phyloP scores from a whole-genome alignment of 2,888 invertebrate genomes.

The Cerceris rybyensis region DNA sequence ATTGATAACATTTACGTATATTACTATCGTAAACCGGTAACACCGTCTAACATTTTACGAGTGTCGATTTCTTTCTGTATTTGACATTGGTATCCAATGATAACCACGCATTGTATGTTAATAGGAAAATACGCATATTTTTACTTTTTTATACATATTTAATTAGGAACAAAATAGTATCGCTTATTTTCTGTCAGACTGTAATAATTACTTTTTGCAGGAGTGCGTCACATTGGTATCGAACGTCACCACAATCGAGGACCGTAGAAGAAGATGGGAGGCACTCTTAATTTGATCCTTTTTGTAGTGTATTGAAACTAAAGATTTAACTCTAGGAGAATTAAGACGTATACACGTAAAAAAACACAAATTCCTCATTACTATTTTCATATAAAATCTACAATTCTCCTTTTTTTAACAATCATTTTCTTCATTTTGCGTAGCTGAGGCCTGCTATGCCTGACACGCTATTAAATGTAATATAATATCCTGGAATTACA shows the following conservation, averaged over 20 bases:
- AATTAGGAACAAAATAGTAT: conserved; percentile 27
- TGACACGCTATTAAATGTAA: conserved; percentile 60
- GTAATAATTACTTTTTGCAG: conserved; percentile 77
- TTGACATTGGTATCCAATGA: no score
- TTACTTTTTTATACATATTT: no score
- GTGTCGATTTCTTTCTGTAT: no score
- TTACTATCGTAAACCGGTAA: no score
- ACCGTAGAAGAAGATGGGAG: conserved; percentile 74
- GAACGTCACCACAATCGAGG: conserved; percentile 65
- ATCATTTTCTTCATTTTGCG: conserved; percentile 36
- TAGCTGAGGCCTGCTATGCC: conserved; percentile 59
- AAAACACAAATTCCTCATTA: background rate
- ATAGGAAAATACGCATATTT: no score
- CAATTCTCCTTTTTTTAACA: background rate
- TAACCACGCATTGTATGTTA: no score
- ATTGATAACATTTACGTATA: no score
- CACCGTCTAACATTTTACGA: no score
- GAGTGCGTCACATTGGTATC: conserved; percentile 69
- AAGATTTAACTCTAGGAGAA: no score
- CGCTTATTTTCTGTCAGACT: conserved; percentile 72
- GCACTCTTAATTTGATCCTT: conserved; percentile 57
- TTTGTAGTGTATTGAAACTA: background rate
- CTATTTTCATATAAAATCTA: background rate
- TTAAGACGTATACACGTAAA: no score
- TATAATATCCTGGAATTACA: conserved; percentile 68